These are phyloP conservation scores for Brachionus sp. DNA, from an alignment of 1,140 invertebrate species.

Conservation along the genomic window DNA sequence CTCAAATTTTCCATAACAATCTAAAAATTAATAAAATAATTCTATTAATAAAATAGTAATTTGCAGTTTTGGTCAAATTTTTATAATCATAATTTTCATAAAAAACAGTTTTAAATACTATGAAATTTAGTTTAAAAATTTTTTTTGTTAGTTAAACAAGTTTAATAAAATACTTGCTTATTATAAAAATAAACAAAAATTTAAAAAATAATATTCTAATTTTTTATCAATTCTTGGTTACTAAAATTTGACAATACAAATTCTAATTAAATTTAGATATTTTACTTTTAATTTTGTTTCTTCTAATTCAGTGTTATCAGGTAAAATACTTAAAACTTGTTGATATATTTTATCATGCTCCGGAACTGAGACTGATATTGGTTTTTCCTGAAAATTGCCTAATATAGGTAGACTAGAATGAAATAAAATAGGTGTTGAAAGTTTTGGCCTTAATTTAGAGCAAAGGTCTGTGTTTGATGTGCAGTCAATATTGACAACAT, in stretches of 20 bases:
- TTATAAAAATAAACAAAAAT: too few species aligned
- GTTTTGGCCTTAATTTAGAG: background rate
- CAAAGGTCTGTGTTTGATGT: background rate
- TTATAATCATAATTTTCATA: too few species aligned
- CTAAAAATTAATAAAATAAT: background rate
- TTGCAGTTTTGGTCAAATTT: too few species aligned
- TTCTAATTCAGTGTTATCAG: conserved; percentile 60
- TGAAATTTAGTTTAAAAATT: too few species aligned
- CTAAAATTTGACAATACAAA: background rate
- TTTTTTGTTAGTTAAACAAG: too few species aligned
- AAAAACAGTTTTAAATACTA: too few species aligned
- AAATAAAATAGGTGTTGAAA: background rate
- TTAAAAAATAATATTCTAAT: too few species aligned
- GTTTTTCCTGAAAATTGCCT: background rate
- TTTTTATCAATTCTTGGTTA: too few species aligned
- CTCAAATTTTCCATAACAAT: conserved; percentile 50
- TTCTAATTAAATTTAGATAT: background rate
- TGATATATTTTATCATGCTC: conserved; percentile 63
- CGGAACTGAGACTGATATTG: background rate
- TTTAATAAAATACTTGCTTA: too few species aligned
- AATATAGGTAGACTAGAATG: background rate
- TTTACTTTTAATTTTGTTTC: conserved; percentile 42
- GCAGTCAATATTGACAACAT: conserved; percentile 26
- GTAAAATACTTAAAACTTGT: conserved; percentile 63
- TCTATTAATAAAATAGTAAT: background rate